Base-by-base conservation (phyloP, 2,113 vertebrate species). In the Trichechus manatus region DNA sequence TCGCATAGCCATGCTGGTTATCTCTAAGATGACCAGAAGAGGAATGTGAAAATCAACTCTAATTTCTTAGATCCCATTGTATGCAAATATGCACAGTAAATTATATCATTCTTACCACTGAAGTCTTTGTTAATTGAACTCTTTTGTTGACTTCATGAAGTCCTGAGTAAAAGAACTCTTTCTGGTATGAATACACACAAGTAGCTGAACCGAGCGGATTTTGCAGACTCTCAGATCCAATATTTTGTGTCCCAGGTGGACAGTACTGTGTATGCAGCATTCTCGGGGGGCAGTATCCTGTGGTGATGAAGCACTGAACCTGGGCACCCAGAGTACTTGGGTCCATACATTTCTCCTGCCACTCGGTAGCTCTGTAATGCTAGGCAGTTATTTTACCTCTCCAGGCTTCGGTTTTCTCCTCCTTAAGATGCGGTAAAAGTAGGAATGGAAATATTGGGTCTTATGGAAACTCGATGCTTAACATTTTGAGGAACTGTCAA, bases 231-330 rank as follows among this genome's bases (percentile, higher is more conserved):
- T 79, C 53, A 50, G 61, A 31, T 42, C 44, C 70, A 63, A 1
- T 4, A 6, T 27, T 33, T 42, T 20, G 5, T 2, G 7, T 22
- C 36, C 66, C 22, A 17, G 22, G n/a, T 13, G 22, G 36, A 36
- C 20, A 36, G 23, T 9, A n/a, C n/a, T 13, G 0, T 3, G 0
- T 9, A 4, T 8, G 33, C 20, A 29, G 5, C 19, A 9, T 39
- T n/a, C 59, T 89, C 50, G 25, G 44, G 9, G 78, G 64, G 61
- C 27, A 4, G 2, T 1, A 22, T 36, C 44, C 1, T 17, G 0
- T 3, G 15, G 42, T 9, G n/a, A 61, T 3, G 27, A 61, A 77
- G 50, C 44, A 25, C 22, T 23, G 23, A 70, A 33, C 5, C 44
- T 64, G 36, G 75, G 20, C 25, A 10, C 7, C 2, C 53, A 2